These are phyloP conservation scores for Laticauda laticaudata DNA, from an alignment of 2,113 vertebrate genomes.

Conservation along the genomic window DNA sequence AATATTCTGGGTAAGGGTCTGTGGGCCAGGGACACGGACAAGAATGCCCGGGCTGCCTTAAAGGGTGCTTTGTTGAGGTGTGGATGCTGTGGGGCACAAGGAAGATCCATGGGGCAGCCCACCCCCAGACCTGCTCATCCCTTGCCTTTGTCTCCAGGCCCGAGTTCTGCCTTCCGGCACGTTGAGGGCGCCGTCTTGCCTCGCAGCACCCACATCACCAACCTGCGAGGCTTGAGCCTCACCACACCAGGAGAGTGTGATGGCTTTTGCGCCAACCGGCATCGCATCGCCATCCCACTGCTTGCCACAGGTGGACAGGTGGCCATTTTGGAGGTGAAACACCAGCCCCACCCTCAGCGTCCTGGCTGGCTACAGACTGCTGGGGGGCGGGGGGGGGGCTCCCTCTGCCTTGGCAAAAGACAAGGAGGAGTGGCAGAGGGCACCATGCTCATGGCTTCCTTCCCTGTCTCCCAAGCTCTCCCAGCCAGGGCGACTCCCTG, in stretches of 20 bases:
- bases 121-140: neutral
- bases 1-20: constrained; percentile 79
- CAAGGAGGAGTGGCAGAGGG: neutral
- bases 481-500: constrained; percentile 82
- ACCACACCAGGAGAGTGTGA: constrained; percentile 92
- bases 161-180: constrained; percentile 89
- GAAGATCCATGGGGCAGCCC: neutral
- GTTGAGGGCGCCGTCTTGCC: constrained; percentile 83
- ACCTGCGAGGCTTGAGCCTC: constrained; percentile 88
- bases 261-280: constrained; percentile 85
- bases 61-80: neutral
- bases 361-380: neutral
- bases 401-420: neutral
- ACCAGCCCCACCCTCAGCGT: neutral
- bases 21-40: neutral
- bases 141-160: constrained; percentile 61
- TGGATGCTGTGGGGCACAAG: neutral
- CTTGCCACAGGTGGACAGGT: constrained; percentile 89
- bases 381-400: neutral
- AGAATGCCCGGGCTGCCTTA: neutral
- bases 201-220: constrained; percentile 89
- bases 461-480: constrained; percentile 72
- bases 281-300: constrained; percentile 83
- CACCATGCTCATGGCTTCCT: neutral
- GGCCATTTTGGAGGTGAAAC: constrained; percentile 83